Percentiles rank a stretch among this genome's conserved stretches.
phyloP scores from a whole-genome alignment of 2,888 invertebrate species.

The Dione juno region DNA sequence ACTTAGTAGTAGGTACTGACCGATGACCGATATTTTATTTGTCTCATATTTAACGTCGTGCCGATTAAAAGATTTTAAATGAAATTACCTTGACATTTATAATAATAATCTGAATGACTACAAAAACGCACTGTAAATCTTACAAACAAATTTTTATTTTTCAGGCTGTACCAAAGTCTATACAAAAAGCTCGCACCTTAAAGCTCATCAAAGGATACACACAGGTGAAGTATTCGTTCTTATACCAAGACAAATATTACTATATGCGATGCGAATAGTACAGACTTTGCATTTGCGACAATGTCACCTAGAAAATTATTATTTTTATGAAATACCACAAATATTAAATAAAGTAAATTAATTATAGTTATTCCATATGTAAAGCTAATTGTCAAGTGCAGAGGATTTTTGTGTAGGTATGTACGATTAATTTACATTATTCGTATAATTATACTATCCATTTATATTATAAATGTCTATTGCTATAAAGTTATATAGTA shows the following conservation, averaged over 20 bases:
- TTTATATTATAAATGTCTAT: too few species aligned
- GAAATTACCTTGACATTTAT: too few species aligned
- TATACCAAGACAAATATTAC: not conserved
- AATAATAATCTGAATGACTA: too few species aligned
- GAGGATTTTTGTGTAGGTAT: not conserved
- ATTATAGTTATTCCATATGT: not conserved
- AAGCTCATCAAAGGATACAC: constrained; percentile 98
- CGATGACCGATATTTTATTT: too few species aligned
- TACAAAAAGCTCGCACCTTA: constrained; percentile 98
- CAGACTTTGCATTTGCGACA: constrained; percentile 16
- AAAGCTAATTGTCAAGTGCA: not conserved
- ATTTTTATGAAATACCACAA: not conserved
- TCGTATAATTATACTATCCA: too few species aligned
- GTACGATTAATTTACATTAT: not conserved
- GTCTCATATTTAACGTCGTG: too few species aligned
- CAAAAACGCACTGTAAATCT: too few species aligned
- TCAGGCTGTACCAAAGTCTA: constrained; percentile 98
- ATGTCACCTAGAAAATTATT: not conserved
- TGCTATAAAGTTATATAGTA: too few species aligned
- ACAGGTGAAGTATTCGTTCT: constrained; percentile 86
- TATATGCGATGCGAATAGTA: constrained; percentile 40
- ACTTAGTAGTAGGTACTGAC: too few species aligned
- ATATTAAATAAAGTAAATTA: not conserved
- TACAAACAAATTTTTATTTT: constrained; percentile 53
- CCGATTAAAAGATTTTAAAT: too few species aligned